Evolutionary conservation across 37 sponge, comb jelly and placozoan genomes (phyloP).

Genomic region (Oopsacas minuta): DNA sequence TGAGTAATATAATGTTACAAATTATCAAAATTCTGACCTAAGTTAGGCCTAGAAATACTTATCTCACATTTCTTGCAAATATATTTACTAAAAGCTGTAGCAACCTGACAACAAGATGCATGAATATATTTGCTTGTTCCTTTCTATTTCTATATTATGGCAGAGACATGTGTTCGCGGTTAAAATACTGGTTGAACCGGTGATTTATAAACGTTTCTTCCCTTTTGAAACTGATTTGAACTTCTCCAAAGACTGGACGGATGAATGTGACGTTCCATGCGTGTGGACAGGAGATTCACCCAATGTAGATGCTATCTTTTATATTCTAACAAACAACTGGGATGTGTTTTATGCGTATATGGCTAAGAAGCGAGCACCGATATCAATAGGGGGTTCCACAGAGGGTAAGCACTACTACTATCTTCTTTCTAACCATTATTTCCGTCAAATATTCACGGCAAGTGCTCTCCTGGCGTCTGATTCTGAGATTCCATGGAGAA

Average conservation of each 20-base stretch:
- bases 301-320: background rate
- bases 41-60: too few relatives aligned
- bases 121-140: too few relatives aligned
- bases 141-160: too few relatives aligned
- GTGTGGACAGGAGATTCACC: background rate
- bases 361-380: background rate
- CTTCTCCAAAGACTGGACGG: background rate
- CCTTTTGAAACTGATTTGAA: background rate
- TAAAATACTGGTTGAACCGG: background rate
- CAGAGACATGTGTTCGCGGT: background rate
- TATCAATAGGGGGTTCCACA: background rate
- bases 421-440: background rate
- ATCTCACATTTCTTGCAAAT: too few relatives aligned
- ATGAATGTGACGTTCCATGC: background rate
- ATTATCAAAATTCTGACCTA: too few relatives aligned
- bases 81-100: too few relatives aligned
- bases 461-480: background rate
- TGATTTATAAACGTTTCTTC: background rate
- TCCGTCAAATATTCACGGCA: background rate
- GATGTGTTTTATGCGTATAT: background rate
- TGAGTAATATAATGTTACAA: too few relatives aligned
- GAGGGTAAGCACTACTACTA: background rate
- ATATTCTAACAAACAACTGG: background rate
- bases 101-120: too few relatives aligned
- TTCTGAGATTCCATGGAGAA: background rate